Evolutionary conservation across 2,113 vertebrate species (phyloP).

Genomic region (Charina bottae): DNA sequence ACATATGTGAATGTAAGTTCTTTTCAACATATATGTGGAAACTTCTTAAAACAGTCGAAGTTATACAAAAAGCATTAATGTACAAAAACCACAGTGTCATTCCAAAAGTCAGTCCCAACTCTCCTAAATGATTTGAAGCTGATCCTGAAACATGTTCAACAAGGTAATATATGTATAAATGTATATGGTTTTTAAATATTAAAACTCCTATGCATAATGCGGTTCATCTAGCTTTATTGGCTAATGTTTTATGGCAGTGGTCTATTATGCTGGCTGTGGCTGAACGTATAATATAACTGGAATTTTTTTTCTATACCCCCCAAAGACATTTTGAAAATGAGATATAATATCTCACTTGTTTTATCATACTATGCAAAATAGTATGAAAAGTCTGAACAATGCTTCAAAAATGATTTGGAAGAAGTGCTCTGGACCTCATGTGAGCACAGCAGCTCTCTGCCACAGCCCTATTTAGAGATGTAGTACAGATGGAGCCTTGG

Average conservation of each 20-base stretch:
- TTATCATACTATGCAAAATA: constrained; percentile 60
- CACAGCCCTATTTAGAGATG: background rate
- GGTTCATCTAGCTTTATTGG: constrained; percentile 53
- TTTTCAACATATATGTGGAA: background rate
- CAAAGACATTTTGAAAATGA: constrained; percentile 63
- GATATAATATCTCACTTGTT: constrained; percentile 58
- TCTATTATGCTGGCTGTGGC: constrained; percentile 28
- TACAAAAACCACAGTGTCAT: background rate
- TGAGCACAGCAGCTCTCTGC: background rate
- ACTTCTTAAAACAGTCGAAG: constrained; percentile 1
- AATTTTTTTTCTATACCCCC: constrained; percentile 61
- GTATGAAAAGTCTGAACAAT: constrained; percentile 63
- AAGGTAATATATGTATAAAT: constrained; percentile 43
- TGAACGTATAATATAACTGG: constrained; percentile 55
- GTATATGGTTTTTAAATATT: constrained; percentile 45
- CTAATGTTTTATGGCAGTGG: constrained; percentile 58
- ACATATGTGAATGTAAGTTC: background rate
- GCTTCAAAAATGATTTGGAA: background rate
- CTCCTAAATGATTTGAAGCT: constrained; percentile 25
- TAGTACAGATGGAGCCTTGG: background rate
- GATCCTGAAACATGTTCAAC: background rate
- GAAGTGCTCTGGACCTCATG: background rate
- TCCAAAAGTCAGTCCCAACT: constrained; percentile 21
- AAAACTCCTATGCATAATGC: constrained; percentile 39
- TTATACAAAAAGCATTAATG: background rate